Evolutionary conservation across 2,888 invertebrate species (phyloP).

Genomic region (Ariolimax columbianus): DNA sequence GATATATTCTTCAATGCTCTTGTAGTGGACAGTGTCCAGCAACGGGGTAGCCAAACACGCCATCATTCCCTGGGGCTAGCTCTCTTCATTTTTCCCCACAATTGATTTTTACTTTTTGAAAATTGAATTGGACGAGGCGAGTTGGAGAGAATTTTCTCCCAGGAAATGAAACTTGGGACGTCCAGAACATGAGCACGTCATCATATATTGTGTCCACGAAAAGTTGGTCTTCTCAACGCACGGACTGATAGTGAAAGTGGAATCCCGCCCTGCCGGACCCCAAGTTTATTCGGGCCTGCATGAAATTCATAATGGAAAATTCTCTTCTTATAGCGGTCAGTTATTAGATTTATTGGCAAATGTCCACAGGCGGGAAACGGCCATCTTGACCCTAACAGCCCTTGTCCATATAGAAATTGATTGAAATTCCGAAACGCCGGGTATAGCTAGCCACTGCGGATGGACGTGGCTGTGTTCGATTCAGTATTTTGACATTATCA

Average conservation of each 20-base stretch:
- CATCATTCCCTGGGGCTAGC: neutral
- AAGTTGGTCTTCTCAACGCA: slow-evolving; percentile 37
- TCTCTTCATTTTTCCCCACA: slow-evolving; percentile 25
- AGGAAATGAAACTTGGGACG: slow-evolving; percentile 46
- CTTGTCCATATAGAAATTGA: slow-evolving; percentile 53
- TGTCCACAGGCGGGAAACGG: slow-evolving; percentile 43
- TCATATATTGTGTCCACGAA: slow-evolving; percentile 2
- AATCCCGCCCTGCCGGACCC: neutral
- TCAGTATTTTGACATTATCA: slow-evolving; percentile 41
- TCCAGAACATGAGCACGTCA: slow-evolving; percentile 35
- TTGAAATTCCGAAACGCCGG: slow-evolving; percentile 47
- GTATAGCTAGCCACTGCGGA: slow-evolving; percentile 30
- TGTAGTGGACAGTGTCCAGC: slow-evolving; percentile 44
- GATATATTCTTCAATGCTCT: slow-evolving; percentile 38
- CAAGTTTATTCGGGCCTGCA: slow-evolving; percentile 42
- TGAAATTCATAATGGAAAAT: slow-evolving; percentile 54
- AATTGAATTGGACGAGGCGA: slow-evolving; percentile 43
- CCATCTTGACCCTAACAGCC: slow-evolving; percentile 49
- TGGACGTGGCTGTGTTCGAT: slow-evolving; percentile 40
- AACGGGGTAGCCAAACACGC: slow-evolving; percentile 7
- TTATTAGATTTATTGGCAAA: slow-evolving; percentile 54
- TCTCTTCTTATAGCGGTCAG: slow-evolving; percentile 48
- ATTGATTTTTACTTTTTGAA: slow-evolving; percentile 47
- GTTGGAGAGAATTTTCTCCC: slow-evolving; percentile 41
- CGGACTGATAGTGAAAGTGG: neutral